Evolutionary conservation across 2,888 invertebrate genomes (phyloP).

Genomic region (Dryococelus australis): DNA sequence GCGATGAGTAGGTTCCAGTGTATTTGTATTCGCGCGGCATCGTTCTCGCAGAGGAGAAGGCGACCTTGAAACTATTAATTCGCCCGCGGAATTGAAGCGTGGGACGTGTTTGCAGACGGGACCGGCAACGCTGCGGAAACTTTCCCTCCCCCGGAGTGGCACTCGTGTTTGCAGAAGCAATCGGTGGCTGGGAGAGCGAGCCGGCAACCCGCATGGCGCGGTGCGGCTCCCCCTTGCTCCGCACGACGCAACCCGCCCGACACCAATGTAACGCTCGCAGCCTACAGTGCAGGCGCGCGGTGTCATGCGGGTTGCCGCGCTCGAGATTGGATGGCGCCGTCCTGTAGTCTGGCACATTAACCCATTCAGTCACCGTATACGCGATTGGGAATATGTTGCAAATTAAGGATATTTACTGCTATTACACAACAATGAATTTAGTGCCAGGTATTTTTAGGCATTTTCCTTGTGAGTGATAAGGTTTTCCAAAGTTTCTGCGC

Average conservation of each 20-base stretch:
- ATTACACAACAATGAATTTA: too few relatives aligned
- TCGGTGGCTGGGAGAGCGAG: background rate
- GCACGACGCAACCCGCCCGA: background rate
- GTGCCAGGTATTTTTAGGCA: too few relatives aligned
- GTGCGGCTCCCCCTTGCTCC: background rate
- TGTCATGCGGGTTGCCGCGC: background rate
- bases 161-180: background rate
- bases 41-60: too few relatives aligned
- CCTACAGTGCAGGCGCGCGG: background rate
- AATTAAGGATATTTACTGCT: too few relatives aligned
- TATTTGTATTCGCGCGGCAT: too few relatives aligned
- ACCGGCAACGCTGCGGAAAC: background rate
- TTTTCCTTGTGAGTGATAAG: too few relatives aligned
- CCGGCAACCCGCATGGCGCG: background rate
- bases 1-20: too few relatives aligned
- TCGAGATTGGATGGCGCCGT: too few relatives aligned
- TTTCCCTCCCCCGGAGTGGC: background rate
- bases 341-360: too few relatives aligned
- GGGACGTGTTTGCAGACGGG: background rate
- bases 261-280: background rate
- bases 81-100: background rate
- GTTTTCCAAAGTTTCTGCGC: too few relatives aligned
- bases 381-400: too few relatives aligned
- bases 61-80: background rate
- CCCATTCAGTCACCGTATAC: too few relatives aligned